These are phyloP conservation scores for Branchellion lobata DNA, from an alignment of 2,888 invertebrate genomes.

Conservation along the genomic window DNA sequence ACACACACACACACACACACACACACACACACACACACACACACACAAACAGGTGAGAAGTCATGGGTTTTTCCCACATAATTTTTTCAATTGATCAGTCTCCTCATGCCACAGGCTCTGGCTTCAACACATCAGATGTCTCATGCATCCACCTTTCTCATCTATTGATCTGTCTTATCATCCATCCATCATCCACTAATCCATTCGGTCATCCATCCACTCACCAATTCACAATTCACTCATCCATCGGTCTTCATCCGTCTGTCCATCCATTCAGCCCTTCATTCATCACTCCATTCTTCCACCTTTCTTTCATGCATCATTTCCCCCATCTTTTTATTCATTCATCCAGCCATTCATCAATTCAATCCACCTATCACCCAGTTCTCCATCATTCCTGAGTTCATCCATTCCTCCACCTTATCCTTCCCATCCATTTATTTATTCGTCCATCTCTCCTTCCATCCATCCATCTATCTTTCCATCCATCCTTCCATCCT, in stretches of 20 bases:
- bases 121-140: no score
- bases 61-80: neutral
- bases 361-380: neutral
- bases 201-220: no score
- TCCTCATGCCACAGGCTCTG: no score
- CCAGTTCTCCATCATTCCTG: neutral
- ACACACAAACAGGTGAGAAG: neutral
- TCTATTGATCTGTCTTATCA: neutral
- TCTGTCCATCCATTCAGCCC: neutral
- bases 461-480: neutral
- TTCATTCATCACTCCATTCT: neutral
- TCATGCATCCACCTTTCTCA: neutral
- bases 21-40: constrained; percentile 1
- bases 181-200: no score
- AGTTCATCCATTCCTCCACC: neutral
- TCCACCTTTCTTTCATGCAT: neutral
- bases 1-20: constrained; percentile 15
- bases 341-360: neutral
- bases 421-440: no score
- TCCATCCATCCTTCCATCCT: no score
- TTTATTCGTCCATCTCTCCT: no score
- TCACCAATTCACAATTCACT: no score
- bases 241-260: no score
- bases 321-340: neutral
- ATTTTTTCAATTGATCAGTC: neutral